These are phyloP conservation scores for Daphoenositta chrysoptera DNA, from an alignment of 2,113 vertebrate species.

Conservation along the genomic window DNA sequence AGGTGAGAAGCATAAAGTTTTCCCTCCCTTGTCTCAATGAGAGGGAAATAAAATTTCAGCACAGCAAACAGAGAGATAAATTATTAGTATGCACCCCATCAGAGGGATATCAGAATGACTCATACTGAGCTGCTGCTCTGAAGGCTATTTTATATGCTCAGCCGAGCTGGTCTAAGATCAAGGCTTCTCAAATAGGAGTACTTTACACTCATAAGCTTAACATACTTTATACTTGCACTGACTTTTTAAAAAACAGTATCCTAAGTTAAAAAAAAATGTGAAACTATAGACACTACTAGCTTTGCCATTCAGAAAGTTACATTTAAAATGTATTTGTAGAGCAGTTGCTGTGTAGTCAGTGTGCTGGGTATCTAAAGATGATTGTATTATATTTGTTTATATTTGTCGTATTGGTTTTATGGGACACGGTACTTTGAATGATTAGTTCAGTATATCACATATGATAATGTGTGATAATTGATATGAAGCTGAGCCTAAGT, in stretches of 20 bases:
- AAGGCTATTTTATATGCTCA: constrained; percentile 9
- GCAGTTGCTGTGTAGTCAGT: background rate
- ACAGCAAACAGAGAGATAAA: background rate
- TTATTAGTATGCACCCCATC: background rate
- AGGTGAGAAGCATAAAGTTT: background rate
- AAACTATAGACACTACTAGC: background rate
- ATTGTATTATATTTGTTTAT: background rate
- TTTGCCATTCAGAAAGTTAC: background rate
- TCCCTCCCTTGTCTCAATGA: background rate
- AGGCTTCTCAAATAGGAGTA: background rate
- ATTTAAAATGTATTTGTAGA: background rate
- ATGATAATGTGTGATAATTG: background rate
- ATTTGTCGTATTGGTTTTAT: background rate
- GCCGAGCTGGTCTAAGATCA: background rate
- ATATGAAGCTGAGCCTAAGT: background rate
- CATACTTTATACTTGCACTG: background rate
- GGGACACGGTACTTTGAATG: background rate
- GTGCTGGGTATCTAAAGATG: background rate
- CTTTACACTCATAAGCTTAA: background rate
- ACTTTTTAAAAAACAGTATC: background rate
- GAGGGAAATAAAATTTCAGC: background rate
- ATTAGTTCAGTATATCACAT: background rate
- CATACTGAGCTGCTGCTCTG: background rate
- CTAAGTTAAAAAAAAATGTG: background rate
- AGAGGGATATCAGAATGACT: constrained; percentile 7